A percentile compares a stretch with the other conserved stretches of the same genome.
Conservation (phyloP, 2,888 invertebrate species). For the Agrochola circellaris region DNA sequence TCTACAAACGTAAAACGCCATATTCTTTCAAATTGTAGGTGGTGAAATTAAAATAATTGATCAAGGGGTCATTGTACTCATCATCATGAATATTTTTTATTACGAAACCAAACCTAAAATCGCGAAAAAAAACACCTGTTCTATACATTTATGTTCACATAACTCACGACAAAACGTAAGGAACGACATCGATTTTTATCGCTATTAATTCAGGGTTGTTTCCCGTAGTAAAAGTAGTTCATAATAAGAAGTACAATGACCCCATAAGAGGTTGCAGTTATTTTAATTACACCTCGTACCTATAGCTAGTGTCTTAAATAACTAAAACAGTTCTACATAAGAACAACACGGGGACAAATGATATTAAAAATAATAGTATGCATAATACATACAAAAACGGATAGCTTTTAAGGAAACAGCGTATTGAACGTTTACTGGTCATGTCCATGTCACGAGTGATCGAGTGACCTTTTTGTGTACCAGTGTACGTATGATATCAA, state of each 20-base stretch:
- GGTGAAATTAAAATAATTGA: not conserved
- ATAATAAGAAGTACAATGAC: no score
- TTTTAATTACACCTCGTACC: not conserved
- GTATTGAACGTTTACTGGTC: conserved; percentile 50
- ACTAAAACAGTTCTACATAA: not conserved
- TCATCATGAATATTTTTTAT: not conserved
- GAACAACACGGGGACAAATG: not conserved
- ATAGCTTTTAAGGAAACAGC: conserved; percentile 67
- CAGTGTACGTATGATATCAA: conserved; percentile 53
- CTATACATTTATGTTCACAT: no score
- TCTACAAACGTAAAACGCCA: not conserved
- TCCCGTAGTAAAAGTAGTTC: no score
- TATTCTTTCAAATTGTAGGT: not conserved
- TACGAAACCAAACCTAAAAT: not conserved
- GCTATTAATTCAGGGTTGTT: no score
- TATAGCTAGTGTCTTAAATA: not conserved
- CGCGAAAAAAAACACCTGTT: no score
- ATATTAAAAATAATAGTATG: conserved; percentile 27
- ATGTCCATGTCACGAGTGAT: conserved; percentile 65
- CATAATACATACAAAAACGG: conserved; percentile 36
- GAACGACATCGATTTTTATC: no score
- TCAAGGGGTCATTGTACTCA: not conserved
- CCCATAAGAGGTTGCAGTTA: not conserved
- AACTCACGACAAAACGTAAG: no score
- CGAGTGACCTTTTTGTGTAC: conserved; percentile 61